Conservation (phyloP, 1,140 invertebrate species). For the Cryptotermes secundus region DNA sequence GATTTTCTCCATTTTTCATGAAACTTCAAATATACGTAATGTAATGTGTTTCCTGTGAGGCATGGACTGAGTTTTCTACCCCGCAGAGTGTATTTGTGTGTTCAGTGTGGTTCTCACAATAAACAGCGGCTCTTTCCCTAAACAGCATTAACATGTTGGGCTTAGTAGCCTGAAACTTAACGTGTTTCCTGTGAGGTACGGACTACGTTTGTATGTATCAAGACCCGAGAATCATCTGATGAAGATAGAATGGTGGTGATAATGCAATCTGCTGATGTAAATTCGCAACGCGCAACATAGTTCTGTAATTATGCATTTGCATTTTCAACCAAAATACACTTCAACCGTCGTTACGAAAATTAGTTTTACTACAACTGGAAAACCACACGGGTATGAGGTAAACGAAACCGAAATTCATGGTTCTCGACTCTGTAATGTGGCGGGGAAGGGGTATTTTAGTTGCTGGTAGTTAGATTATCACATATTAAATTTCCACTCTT, state of each 20-base stretch:
- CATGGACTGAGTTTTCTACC: too few species aligned
- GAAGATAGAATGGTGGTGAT: background rate
- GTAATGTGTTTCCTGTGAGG: too few species aligned
- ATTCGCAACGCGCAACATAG: background rate
- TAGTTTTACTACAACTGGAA: background rate
- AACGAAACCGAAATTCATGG: background rate
- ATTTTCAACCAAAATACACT: background rate
- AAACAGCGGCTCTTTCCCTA: too few species aligned
- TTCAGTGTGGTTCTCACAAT: too few species aligned
- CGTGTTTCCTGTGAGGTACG: too few species aligned
- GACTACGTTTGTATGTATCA: too few species aligned
- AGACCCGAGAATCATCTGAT: too few species aligned
- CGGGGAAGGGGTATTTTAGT: background rate
- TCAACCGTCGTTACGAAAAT: background rate
- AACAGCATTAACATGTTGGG: too few species aligned
- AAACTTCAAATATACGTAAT: too few species aligned
- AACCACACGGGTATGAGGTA: background rate
- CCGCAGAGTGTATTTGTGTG: too few species aligned
- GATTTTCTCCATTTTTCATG: too few species aligned
- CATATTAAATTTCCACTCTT: background rate
- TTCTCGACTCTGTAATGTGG: background rate
- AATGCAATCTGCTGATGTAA: background rate
- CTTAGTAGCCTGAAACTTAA: too few species aligned
- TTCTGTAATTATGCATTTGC: background rate
- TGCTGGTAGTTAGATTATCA: background rate